These are phyloP conservation scores for Struthidea cinerea DNA, from an alignment of 2,113 vertebrate species.

Conservation along the genomic window DNA sequence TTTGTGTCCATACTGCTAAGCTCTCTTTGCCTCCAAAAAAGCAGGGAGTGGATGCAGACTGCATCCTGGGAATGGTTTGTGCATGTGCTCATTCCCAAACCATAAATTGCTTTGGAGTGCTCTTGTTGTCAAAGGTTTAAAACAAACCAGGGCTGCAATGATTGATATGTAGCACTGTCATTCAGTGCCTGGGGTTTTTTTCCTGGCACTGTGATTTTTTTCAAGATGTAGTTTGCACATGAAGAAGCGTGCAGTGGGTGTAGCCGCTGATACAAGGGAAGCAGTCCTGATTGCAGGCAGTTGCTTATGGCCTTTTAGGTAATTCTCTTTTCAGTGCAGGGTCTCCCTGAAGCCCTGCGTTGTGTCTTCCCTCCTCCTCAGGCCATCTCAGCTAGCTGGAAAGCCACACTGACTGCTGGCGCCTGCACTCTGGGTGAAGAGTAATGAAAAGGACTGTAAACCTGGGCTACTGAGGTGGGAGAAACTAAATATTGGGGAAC, in stretches of 20 bases:
- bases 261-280: neutral
- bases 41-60: neutral
- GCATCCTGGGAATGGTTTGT: neutral
- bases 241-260: neutral
- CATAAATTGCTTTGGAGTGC: neutral
- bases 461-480: neutral
- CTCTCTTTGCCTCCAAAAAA: neutral
- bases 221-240: neutral
- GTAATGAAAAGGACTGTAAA: neutral
- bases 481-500: neutral
- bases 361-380: neutral
- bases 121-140: neutral
- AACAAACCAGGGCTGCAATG: neutral
- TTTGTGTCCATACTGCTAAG: neutral
- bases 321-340: neutral
- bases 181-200: neutral
- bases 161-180: neutral
- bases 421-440: neutral
- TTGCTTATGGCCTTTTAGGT: neutral
- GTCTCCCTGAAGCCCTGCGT: fast-evolving
- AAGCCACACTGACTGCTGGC: neutral
- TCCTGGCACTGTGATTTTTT: neutral
- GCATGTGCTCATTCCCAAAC: neutral
- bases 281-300: neutral
- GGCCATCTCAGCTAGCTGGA: neutral